Conservation (phyloP, 2,797 vertebrate genomes). For the Lateolabrax maculatus region DNA sequence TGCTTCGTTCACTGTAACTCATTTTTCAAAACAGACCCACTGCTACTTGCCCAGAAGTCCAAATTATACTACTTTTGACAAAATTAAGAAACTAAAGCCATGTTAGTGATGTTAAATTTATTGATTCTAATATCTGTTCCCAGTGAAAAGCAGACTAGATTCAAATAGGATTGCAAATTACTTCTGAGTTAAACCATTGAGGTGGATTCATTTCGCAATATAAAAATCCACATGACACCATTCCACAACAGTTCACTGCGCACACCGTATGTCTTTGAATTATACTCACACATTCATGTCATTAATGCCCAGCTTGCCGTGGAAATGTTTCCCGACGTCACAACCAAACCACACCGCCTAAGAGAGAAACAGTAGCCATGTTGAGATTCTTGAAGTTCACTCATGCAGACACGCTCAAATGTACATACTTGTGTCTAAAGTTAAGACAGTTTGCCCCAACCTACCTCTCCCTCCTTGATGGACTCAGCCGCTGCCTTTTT, state of each 20-base stretch:
- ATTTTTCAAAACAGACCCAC: not conserved
- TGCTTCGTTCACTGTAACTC: no score
- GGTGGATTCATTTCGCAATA: no score
- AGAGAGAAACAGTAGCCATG: not conserved
- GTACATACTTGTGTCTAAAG: not conserved
- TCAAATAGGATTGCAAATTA: not conserved
- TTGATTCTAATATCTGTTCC: not conserved
- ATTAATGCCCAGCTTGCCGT: slow-evolving; percentile 96
- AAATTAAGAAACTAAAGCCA: not conserved
- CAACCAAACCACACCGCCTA: slow-evolving; percentile 99
- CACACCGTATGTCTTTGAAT: not conserved
- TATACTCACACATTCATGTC: slow-evolving; percentile 96
- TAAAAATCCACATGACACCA: not conserved
- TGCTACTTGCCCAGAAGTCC: not conserved
- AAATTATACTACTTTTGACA: not conserved
- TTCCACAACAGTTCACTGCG: not conserved
- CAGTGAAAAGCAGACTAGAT: not conserved
- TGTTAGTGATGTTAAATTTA: not conserved
- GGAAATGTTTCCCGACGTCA: slow-evolving; percentile 97
- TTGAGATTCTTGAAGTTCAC: slow-evolving; percentile 10
- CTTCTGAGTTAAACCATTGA: not conserved
- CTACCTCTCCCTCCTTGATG: slow-evolving; percentile 96
- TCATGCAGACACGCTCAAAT: not conserved
- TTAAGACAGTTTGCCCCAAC: not conserved
- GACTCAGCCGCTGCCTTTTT: slow-evolving; percentile 93